Evolutionary conservation across 1,140 invertebrate species (phyloP).

Genomic region (Lanistes nyassanus): DNA sequence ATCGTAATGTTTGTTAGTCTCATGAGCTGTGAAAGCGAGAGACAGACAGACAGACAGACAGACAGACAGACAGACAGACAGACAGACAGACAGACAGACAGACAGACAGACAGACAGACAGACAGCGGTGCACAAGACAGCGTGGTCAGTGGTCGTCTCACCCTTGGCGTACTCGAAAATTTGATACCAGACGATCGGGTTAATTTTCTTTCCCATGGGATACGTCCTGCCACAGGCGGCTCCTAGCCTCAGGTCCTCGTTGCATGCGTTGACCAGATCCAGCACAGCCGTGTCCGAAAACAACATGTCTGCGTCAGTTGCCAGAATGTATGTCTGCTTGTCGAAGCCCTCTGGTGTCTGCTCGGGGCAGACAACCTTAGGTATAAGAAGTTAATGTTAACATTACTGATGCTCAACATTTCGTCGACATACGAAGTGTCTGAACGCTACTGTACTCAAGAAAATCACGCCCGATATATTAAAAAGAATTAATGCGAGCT

Average conservation of each 20-base stretch:
- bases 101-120: slow-evolving; percentile 45
- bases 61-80: slow-evolving; percentile 1
- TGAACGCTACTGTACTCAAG: too few species aligned
- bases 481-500: too few species aligned
- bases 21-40: not conserved
- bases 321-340: slow-evolving; percentile 44
- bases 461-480: too few species aligned
- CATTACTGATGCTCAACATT: too few species aligned
- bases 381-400: too few species aligned
- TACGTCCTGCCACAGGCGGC: slow-evolving; percentile 47
- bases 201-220: slow-evolving; percentile 47
- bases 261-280: slow-evolving; percentile 39
- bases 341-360: slow-evolving; percentile 5
- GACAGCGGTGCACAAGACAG: slow-evolving; percentile 56
- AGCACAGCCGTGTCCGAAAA: slow-evolving; percentile 43
- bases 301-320: slow-evolving; percentile 54
- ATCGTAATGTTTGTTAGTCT: too few species aligned
- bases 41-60: slow-evolving; percentile 2
- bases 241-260: slow-evolving; percentile 37
- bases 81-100: too few species aligned
- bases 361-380: too few species aligned
- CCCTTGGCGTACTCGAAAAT: slow-evolving; percentile 73
- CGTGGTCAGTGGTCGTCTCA: slow-evolving; percentile 15
- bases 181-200: slow-evolving; percentile 73
- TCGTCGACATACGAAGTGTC: too few species aligned